Conservation (phyloP, 2,888 invertebrate species). For the Limnephilus rhombicus region DNA sequence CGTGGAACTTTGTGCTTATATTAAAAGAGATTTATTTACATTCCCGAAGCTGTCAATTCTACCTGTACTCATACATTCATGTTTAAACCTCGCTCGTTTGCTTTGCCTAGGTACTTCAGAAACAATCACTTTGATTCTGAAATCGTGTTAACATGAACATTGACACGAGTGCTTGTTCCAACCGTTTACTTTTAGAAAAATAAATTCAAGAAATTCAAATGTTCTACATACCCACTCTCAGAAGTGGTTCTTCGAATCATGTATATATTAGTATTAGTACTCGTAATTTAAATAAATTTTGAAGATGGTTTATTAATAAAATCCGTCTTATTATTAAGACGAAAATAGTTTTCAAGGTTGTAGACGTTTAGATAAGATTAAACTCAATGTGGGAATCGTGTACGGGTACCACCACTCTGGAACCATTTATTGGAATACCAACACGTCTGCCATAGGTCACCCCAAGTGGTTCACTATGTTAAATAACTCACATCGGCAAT, state of each 20-base stretch:
- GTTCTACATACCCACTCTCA: neutral
- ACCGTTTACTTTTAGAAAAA: neutral
- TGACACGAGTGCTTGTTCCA: slow-evolving; percentile 15
- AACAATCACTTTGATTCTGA: slow-evolving; percentile 7
- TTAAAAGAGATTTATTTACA: neutral
- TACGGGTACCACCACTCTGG: no score
- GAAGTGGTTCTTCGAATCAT: neutral
- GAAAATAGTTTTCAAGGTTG: no score
- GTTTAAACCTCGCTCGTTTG: neutral
- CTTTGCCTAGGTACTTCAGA: neutral
- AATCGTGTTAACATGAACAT: slow-evolving; percentile 10
- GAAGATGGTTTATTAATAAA: neutral
- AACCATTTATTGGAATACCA: no score
- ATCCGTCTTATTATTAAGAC: neutral
- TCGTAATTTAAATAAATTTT: no score
- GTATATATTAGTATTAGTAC: neutral
- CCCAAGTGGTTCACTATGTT: no score
- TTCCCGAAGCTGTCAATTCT: neutral
- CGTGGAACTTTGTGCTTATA: neutral
- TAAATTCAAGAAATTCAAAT: neutral
- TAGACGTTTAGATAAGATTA: no score
- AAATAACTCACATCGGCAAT: no score
- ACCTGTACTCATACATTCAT: neutral
- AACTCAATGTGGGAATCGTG: no score
- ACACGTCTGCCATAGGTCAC: no score